Evolutionary conservation across 1,140 invertebrate genomes (phyloP), one percentile per base, ranked within the genome.

Genomic region (Trachelipus rathkii): DNA sequence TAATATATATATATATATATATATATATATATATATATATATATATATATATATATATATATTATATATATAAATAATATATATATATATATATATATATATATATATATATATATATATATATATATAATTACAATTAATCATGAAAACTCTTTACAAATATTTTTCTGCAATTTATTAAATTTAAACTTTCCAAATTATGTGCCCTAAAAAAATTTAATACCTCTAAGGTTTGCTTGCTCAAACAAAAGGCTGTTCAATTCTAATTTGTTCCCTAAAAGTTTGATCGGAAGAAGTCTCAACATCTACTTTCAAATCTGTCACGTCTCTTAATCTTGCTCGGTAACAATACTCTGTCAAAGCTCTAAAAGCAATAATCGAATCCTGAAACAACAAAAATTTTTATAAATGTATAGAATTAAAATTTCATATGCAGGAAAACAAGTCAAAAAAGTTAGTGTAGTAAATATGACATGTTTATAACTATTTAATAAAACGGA

Each of bases 301-400:
- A 11, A 81, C 21, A 8, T 69, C 77, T 0, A 89, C 82, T 67
- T 83, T 82, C 82, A 90, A 85, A 53, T 87, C 84, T 71, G 88
- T 89, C 45, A 89, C 85, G 71, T 88, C 88, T 44, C 88, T 82
- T 46, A 89, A 84, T 67, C 88, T 83, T n/a, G 89, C 87, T 72
- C 87, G 80, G 80, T 87, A 87, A 0, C 89, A 87, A 82, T 87
- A 89, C 77, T 88, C 86, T 5, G 85, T 87, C 77, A 90, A 79
- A 9, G 89, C 89, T 83, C 89, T 85, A 77, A 89, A 84, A 7
- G 89, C 89, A n/a, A 88, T 82, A 50, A 88, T 81, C 0, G 89
- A 88, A 79, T 90, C 89, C 88, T 89, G 78, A 10, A 79, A 82
- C 2, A 33, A 3, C 6, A 33, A 33, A 33, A 33, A 33, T 3